phyloP scores from a whole-genome alignment of 1,140 invertebrate genomes.

The Drosophila ironensis region DNA sequence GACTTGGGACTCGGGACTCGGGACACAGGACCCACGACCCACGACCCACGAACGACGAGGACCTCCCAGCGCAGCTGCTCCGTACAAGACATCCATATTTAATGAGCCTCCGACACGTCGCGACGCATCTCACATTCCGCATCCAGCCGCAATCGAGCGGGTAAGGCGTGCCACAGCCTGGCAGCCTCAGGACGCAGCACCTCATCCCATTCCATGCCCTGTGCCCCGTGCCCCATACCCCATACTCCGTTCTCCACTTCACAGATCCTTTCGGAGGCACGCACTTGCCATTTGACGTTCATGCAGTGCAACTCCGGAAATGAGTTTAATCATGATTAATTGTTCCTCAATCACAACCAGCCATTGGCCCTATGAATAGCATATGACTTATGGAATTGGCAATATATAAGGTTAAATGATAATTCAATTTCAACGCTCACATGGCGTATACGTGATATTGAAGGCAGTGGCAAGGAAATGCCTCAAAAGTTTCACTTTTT shows the following conservation, averaged over 20 bases:
- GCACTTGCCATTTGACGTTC: constrained; percentile 34
- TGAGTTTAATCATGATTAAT: too few species aligned
- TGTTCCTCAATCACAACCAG: too few species aligned
- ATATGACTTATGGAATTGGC: neutral
- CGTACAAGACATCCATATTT: constrained; percentile 76
- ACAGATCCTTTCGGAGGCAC: too few species aligned
- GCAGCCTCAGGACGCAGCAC: too few species aligned
- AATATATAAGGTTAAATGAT: too few species aligned
- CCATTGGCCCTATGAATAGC: too few species aligned
- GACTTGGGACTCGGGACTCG: neutral
- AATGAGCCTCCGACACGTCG: constrained; percentile 69
- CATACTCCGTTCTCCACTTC: too few species aligned
- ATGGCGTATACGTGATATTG: neutral
- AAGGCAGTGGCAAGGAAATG: neutral
- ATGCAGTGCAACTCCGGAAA: constrained; percentile 1
- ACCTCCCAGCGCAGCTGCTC: constrained; percentile 50
- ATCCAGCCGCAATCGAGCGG: neutral
- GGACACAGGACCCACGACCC: neutral
- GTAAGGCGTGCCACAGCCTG: neutral
- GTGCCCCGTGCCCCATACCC: too few species aligned
- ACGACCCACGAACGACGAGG: neutral
- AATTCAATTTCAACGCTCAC: too few species aligned
- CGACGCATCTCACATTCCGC: constrained; percentile 32
- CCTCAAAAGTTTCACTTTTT: too few species aligned
- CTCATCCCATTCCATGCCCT: constrained; percentile 2